These are phyloP conservation scores for Acromyrmex heyeri DNA, from an alignment of 1,140 invertebrate genomes.

Conservation along the genomic window DNA sequence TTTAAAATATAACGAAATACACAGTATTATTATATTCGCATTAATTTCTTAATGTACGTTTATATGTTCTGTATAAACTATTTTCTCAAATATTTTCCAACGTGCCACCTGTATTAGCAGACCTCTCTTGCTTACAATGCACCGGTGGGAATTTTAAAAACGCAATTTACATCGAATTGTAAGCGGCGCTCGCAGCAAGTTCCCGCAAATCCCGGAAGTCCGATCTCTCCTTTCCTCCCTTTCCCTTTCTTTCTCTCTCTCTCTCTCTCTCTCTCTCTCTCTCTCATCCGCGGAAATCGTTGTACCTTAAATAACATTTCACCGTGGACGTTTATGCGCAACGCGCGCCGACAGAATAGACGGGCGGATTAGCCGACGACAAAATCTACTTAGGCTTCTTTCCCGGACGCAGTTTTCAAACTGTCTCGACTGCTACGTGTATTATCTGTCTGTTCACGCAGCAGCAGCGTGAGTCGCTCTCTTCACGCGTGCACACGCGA, in stretches of 20 bases:
- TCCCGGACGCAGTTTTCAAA: constrained; percentile 50
- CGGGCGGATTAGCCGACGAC: constrained; percentile 55
- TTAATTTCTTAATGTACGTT: constrained; percentile 35
- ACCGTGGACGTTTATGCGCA: constrained; percentile 41
- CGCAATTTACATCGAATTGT: constrained; percentile 60
- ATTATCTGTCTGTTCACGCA: constrained; percentile 52
- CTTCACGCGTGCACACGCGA: background rate
- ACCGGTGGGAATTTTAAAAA: constrained; percentile 55
- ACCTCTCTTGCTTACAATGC: constrained; percentile 46
- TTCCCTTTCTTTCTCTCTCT: background rate
- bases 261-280: background rate
- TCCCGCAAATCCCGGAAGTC: constrained; percentile 32
- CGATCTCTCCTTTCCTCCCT: background rate
- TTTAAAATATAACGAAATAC: background rate
- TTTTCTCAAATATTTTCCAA: constrained; percentile 33
- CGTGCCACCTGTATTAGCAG: constrained; percentile 25
- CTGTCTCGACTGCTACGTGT: constrained; percentile 53
- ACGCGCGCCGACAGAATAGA: constrained; percentile 57
- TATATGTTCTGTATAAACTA: background rate
- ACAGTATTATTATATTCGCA: constrained; percentile 9
- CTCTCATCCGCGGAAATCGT: constrained; percentile 8
- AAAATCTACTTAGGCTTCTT: constrained; percentile 61
- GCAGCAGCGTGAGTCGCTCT: background rate
- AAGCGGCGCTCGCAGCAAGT: constrained; percentile 33
- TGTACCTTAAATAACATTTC: constrained; percentile 51